Percentiles rank a stretch among this genome's conserved stretches.
phyloP scores from a whole-genome alignment of 2,888 invertebrate genomes.

The Diarsia dahlii region DNA sequence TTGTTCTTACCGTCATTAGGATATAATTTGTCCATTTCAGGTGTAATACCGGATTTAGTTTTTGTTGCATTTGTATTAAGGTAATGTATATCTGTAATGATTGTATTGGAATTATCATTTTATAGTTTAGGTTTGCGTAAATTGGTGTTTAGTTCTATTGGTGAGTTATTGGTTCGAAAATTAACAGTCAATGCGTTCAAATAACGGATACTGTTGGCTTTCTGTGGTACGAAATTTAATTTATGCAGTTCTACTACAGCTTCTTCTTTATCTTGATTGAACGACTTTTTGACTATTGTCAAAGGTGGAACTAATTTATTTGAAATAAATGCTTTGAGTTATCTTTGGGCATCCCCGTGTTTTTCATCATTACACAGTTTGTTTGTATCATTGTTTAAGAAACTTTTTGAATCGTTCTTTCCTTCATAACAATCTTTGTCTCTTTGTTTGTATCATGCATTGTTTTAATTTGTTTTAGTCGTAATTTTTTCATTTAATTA shows the following conservation, averaged over 20 bases:
- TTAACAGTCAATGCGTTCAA: neutral
- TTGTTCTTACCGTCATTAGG: slow-evolving; percentile 37
- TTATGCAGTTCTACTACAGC: neutral
- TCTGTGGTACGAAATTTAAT: neutral
- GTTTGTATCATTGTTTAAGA: neutral
- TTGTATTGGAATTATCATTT: slow-evolving; percentile 29
- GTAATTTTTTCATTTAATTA: neutral
- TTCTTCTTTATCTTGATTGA: neutral
- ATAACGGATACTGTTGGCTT: neutral
- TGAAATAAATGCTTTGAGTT: neutral
- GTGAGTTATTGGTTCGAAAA: neutral
- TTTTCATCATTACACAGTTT: neutral
- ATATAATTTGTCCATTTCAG: slow-evolving; percentile 43
- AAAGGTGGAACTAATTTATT: neutral
- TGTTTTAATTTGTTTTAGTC: neutral
- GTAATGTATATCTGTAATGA: slow-evolving; percentile 27
- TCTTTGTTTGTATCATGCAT: neutral
- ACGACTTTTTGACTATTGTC: neutral
- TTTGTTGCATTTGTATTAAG: slow-evolving; percentile 44
- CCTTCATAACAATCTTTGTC: neutral
- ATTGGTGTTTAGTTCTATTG: neutral
- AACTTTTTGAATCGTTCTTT: neutral
- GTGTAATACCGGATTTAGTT: slow-evolving; percentile 52
- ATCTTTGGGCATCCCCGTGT: neutral
- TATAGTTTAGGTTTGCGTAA: slow-evolving; percentile 5